Conservation (phyloP, 2,888 invertebrate species). For the Pristionchus mayeri region DNA sequence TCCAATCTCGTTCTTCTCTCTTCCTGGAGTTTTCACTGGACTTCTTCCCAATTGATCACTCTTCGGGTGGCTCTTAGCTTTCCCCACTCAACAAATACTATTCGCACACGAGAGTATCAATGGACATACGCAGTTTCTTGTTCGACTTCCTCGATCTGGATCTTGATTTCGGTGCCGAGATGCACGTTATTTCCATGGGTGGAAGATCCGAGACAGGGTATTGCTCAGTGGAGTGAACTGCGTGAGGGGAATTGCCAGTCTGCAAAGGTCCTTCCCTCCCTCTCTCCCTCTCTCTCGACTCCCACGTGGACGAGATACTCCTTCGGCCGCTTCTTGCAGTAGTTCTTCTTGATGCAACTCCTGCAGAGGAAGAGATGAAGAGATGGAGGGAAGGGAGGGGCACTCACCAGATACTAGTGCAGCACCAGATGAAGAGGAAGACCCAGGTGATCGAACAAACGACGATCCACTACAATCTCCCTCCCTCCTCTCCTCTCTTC, state of each 20-base stretch:
- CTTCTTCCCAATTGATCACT: background rate
- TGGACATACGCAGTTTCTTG: background rate
- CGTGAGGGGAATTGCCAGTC: background rate
- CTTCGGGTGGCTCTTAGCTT: background rate
- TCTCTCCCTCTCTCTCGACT: too few relatives aligned
- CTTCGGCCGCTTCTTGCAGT: background rate
- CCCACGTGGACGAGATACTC: constrained; percentile 20
- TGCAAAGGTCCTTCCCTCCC: background rate
- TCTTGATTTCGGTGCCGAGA: background rate
- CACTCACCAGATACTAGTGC: background rate
- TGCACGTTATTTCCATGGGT: constrained; percentile 5
- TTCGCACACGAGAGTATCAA: too few relatives aligned
- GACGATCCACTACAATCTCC: background rate
- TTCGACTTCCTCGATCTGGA: constrained; percentile 5
- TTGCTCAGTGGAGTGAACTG: background rate
- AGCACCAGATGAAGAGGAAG: background rate
- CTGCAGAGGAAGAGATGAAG: background rate
- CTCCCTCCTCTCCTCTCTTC: background rate
- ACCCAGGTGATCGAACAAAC: background rate
- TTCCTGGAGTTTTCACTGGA: background rate
- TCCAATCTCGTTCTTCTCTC: background rate
- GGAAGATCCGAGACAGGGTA: background rate
- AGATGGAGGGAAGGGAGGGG: background rate
- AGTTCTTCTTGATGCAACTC: background rate
- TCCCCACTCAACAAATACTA: background rate